Percentiles rank a stretch among this genome's conserved stretches.
Conservation (phyloP, 2,888 invertebrate genomes). For the Mythimna ferrago region DNA sequence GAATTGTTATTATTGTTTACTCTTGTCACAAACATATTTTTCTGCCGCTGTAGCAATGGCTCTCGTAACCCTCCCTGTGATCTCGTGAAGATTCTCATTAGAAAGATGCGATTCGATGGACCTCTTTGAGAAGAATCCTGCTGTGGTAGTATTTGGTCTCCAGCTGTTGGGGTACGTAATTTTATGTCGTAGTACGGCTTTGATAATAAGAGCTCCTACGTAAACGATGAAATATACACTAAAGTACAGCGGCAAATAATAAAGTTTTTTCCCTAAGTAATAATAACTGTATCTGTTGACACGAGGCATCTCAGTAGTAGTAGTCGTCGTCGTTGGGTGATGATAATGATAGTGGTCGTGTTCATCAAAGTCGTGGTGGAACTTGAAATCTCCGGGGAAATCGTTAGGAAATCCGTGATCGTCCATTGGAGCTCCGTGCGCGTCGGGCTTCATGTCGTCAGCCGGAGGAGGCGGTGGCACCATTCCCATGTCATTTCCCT, state of each 20-base stretch:
- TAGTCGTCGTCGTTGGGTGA: constrained; percentile 65
- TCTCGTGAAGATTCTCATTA: constrained; percentile 86
- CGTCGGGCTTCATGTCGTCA: constrained; percentile 73
- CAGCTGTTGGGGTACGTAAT: constrained; percentile 92
- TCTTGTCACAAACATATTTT: constrained; percentile 78
- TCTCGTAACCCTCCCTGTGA: constrained; percentile 85
- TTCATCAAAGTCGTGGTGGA: constrained; percentile 84
- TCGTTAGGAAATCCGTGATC: constrained; percentile 86
- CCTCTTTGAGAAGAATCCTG: constrained; percentile 84
- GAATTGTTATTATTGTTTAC: constrained; percentile 40
- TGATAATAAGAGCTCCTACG: constrained; percentile 93
- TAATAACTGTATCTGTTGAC: constrained; percentile 93
- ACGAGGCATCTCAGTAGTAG: constrained; percentile 89
- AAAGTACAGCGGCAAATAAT: constrained; percentile 94
- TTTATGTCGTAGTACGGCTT: constrained; percentile 94
- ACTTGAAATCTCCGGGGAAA: constrained; percentile 85
- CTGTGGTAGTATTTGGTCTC: constrained; percentile 83
- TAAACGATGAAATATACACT: constrained; percentile 94
- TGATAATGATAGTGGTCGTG: constrained; percentile 76
- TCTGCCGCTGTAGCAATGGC: constrained; percentile 84
- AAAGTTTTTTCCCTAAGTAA: constrained; percentile 93
- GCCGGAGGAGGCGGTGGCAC: constrained; percentile 81
- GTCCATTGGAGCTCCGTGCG: constrained; percentile 71
- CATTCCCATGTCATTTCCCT: constrained; percentile 78
- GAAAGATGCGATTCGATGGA: constrained; percentile 85